Evolutionary conservation across 1,140 invertebrate genomes (phyloP), one percentile per base, ranked within the genome.

Genomic region (Manduca sexta): DNA sequence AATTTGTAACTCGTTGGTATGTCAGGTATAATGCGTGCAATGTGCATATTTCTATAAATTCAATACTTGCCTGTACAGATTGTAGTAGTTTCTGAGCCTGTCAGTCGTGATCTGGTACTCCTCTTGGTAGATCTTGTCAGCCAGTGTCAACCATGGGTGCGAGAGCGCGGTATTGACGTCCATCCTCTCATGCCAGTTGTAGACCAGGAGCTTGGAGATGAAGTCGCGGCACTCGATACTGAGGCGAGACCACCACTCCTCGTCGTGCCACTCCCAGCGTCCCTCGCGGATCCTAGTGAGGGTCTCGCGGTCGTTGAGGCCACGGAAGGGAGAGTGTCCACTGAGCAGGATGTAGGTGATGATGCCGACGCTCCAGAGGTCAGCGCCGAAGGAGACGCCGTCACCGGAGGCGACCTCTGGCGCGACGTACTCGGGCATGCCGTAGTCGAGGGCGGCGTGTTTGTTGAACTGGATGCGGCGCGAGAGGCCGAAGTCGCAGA

Each of bases 331-430:
- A 37, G 94, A 96, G 40, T 90, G 86, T 35, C 93, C 93, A 29
- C 93, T 93, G 1, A 97, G 88, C 4, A 98, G 86, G 29, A 98
- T 92, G 77, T 97, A 96, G 0, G 96, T 96, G 17, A 98, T 95
- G 45, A 98, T 92, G 60, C 97, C 97, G 11, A 97, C 85, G 38
- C 93, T 92, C 96, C 97, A 98, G 93, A 98, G 95, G 66, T 99
- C 97, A 3, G 94, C 91, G 0, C 90, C 86, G 52, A 92, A 92
- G n/a, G 92, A 90, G 2, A 97, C 94, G 0, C 94, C 94, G 69
- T 97, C 93, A 15, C 93, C 93, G 46, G 92, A 92, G 0, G 92
- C 92, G 1, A 95, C 91, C 88, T 98, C 96, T 0, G 96, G 96
- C 3, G 95, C 92, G 0, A 97, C 93, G 73, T 91, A 98, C 77